A percentile compares a stretch with the other conserved stretches of the same genome.
phyloP scores from a whole-genome alignment of 1,140 invertebrate genomes.

The Bicyclus anynana region DNA sequence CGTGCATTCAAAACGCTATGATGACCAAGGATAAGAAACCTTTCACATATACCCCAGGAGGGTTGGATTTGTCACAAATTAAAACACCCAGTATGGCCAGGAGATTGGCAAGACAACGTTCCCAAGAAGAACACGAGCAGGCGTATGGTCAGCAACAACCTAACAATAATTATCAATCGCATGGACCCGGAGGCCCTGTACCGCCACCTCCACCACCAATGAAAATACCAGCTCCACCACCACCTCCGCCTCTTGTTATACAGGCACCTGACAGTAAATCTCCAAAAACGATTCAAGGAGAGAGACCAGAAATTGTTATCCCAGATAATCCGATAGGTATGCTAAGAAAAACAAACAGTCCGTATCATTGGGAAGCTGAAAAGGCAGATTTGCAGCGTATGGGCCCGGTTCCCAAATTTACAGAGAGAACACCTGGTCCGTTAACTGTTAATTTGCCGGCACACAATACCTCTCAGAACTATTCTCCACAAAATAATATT shows the following conservation, averaged over 20 bases:
- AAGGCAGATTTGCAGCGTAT: slow-evolving; percentile 57
- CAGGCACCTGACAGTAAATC: slow-evolving; percentile 68
- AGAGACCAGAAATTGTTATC: slow-evolving; percentile 83
- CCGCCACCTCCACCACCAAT: slow-evolving; percentile 78
- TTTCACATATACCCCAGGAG: slow-evolving; percentile 95
- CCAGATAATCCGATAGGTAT: slow-evolving; percentile 82
- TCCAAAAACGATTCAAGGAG: slow-evolving; percentile 68
- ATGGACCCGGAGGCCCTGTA: slow-evolving; percentile 67
- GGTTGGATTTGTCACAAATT: slow-evolving; percentile 93
- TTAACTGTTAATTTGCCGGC: slow-evolving; percentile 66
- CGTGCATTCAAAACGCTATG: slow-evolving; percentile 95
- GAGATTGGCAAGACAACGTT: slow-evolving; percentile 81
- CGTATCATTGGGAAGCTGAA: slow-evolving; percentile 74
- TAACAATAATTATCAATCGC: slow-evolving; percentile 68
- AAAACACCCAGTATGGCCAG: slow-evolving; percentile 92
- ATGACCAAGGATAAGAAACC: slow-evolving; percentile 97
- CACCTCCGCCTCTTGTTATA: slow-evolving; percentile 77
- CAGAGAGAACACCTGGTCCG: slow-evolving; percentile 69
- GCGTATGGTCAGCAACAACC: slow-evolving; percentile 64
- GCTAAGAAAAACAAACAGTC: slow-evolving; percentile 75
- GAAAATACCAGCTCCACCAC: slow-evolving; percentile 71
- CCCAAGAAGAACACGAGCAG: slow-evolving; percentile 75
- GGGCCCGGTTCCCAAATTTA: slow-evolving; percentile 66
- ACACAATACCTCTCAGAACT: slow-evolving; percentile 59
- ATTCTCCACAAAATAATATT: slow-evolving; percentile 53